Base-by-base conservation (phyloP, 1,140 invertebrate species). In the Dendroctonus ponderosae region DNA sequence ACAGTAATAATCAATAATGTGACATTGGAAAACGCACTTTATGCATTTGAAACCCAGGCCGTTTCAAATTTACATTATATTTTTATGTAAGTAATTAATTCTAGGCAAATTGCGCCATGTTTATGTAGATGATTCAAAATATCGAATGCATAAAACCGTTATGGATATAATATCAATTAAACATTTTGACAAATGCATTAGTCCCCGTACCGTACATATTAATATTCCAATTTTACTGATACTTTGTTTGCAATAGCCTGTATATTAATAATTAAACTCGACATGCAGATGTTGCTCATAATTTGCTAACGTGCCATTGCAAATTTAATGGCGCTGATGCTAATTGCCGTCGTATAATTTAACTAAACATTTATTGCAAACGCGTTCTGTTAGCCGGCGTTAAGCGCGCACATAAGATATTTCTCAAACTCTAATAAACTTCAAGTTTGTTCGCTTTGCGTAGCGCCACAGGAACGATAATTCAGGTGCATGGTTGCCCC, bases 351-450 rank as follows among this genome's bases (percentile, higher is more conserved):
- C 3, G 3, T 26, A 26, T 26, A 26, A 26, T 26, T 26, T 3
- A 26, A 26, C 26, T 26, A 26, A 26, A 26, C 26, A 26, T 26
- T 26, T 26, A 26, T 26, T 26, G 26, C 26, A 26, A 26, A 26
- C 26, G 1, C 26, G 26, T 26, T 26, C 26, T 26, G 26, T 26
- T 26, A 26, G 26, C 3, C 26, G 26, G 26, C 26, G 26, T 26
- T 26, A 26, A 26, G 26, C 26, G 26, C 26, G 26, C 26, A 26
- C 26, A 26, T 26, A 26, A 26, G 9, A 46, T 46, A 52, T 52
- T 61, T 61, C 41, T 48, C 59, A 62, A 52, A 62, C 1, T 26
- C 39, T 61, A 61, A 51, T 51, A 62, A 62, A 39, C 38, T 52
- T 62, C 37, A 62, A 40, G 14, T 46, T 11, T 46, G 48, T 62